Conservation (phyloP, 1,140 invertebrate genomes). For the Akabosia matsudoensis region DNA sequence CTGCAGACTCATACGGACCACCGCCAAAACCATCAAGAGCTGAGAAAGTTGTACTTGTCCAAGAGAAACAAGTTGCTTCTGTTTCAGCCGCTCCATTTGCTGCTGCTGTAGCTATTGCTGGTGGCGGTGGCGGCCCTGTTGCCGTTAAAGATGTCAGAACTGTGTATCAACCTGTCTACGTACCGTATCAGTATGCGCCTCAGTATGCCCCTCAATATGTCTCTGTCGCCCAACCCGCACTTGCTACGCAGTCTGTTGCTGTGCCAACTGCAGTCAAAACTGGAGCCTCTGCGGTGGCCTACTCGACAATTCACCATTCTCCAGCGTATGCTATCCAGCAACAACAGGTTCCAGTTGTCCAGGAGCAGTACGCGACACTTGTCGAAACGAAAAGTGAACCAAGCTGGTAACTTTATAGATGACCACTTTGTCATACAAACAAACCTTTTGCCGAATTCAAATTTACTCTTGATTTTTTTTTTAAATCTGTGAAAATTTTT, state of each 20-base stretch:
- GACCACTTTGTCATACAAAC: too few species aligned
- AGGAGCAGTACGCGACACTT: not conserved
- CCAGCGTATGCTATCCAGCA: not conserved
- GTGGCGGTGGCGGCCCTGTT: not conserved
- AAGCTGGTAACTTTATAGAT: too few species aligned
- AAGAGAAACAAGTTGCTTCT: not conserved
- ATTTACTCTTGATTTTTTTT: too few species aligned
- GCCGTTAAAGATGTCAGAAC: constrained; percentile 1
- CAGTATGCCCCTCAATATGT: not conserved
- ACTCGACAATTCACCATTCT: not conserved
- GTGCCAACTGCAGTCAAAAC: not conserved
- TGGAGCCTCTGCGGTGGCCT: not conserved
- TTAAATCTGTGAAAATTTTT: too few species aligned
- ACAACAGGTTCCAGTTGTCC: not conserved
- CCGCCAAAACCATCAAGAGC: not conserved
- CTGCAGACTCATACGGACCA: not conserved
- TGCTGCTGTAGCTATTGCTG: not conserved
- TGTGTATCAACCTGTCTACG: constrained; percentile 15
- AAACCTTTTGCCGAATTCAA: too few species aligned
- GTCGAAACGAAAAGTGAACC: not conserved
- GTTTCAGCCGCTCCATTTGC: not conserved
- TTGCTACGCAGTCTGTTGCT: not conserved
- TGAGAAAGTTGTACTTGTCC: constrained; percentile 1
- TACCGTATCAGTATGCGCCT: not conserved
- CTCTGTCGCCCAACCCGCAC: not conserved